phyloP scores from a whole-genome alignment of 2,888 invertebrate genomes.

The Drosophila atripex region DNA sequence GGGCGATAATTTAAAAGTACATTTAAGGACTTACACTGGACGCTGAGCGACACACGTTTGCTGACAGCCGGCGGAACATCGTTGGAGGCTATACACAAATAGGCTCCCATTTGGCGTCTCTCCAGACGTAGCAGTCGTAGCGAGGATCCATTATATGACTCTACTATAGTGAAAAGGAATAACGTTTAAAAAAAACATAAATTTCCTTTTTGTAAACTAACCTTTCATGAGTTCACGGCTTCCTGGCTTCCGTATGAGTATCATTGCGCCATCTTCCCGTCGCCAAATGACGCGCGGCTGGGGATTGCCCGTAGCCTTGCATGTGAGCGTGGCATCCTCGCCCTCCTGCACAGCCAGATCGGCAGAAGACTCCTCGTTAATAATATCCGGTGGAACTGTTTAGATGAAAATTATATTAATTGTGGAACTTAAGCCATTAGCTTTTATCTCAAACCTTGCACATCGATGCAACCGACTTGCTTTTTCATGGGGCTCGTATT shows the following conservation, averaged over 20 bases:
- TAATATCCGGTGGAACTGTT: conserved; percentile 91
- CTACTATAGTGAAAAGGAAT: conserved; percentile 84
- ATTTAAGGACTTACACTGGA: conserved; percentile 91
- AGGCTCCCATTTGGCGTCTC: conserved; percentile 95
- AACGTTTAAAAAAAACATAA: accelerated
- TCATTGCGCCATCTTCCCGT: conserved; percentile 89
- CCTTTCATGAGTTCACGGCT: conserved; percentile 84
- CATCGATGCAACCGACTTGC: conserved; percentile 94
- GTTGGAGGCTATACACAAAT: conserved; percentile 95
- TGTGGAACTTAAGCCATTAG: background rate
- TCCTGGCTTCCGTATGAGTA: conserved; percentile 85
- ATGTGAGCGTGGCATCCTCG: conserved; percentile 89
- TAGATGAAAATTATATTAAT: background rate
- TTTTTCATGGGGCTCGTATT: conserved; percentile 95
- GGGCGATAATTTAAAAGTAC: background rate
- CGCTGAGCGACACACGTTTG: conserved; percentile 93
- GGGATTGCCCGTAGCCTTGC: conserved; percentile 92
- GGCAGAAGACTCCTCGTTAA: conserved; percentile 90
- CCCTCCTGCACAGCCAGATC: conserved; percentile 92
- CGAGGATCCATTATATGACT: conserved; percentile 90
- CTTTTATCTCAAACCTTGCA: conserved; percentile 88
- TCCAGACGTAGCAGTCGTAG: conserved; percentile 91
- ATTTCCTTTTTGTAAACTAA: conserved; percentile 42
- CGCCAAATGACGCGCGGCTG: conserved; percentile 91
- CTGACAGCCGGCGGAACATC: conserved; percentile 96